phyloP scores from a whole-genome alignment of 2,888 invertebrate species.

The Leptinotarsa peninsularis region DNA sequence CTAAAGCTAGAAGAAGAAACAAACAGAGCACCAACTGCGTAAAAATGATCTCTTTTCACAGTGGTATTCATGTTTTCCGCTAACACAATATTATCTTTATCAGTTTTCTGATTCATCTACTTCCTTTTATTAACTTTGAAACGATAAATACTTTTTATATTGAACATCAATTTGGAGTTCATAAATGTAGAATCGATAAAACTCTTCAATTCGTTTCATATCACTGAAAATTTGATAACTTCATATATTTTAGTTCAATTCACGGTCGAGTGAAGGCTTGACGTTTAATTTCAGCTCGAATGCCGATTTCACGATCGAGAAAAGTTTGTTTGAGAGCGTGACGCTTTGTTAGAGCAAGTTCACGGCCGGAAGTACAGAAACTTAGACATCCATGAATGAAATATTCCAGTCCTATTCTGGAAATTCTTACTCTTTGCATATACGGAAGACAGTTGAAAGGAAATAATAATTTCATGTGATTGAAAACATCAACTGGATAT shows the following conservation, averaged over 20 bases:
- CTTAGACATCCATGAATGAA: background rate
- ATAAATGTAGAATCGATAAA: background rate
- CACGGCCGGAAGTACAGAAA: background rate
- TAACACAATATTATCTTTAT: background rate
- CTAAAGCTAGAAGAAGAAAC: too few relatives aligned
- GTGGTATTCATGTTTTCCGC: too few relatives aligned
- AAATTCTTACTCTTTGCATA: too few relatives aligned
- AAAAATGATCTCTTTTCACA: too few relatives aligned
- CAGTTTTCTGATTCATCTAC: background rate
- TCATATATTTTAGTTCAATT: background rate
- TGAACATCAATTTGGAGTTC: background rate
- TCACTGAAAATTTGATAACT: background rate
- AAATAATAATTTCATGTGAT: background rate
- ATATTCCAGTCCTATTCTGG: background rate
- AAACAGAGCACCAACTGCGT: too few relatives aligned
- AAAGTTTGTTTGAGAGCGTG: constrained; percentile 16
- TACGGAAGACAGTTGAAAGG: too few relatives aligned
- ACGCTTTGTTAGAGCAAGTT: constrained; percentile 4
- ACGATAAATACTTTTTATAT: background rate
- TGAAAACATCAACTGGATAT: background rate
- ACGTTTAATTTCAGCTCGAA: constrained; percentile 13
- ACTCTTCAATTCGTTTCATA: background rate
- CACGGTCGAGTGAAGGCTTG: background rate
- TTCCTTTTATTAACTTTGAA: too few relatives aligned
- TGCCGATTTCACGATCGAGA: constrained; percentile 10